A percentile compares a stretch with the other conserved stretches of the same genome.
These are phyloP conservation scores for Platycheirus albimanus DNA, from an alignment of 2,888 invertebrate genomes.

Conservation along the genomic window DNA sequence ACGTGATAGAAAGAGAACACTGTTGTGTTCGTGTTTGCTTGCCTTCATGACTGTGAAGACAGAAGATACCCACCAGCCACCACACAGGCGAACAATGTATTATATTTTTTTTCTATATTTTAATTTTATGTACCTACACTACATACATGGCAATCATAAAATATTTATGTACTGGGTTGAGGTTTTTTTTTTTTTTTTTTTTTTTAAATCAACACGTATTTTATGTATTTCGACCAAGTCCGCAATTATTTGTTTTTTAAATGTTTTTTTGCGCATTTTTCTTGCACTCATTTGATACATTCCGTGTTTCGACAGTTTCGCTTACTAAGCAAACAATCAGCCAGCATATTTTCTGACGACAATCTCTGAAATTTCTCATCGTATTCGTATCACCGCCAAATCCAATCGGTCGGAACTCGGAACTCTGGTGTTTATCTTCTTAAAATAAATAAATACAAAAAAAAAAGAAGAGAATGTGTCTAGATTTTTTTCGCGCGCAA, in stretches of 20 bases:
- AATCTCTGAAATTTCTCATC: background rate
- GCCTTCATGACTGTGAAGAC: slow-evolving; percentile 41
- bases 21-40: slow-evolving; percentile 34
- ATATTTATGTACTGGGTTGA: slow-evolving; percentile 33
- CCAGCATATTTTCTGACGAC: background rate
- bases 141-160: slow-evolving; percentile 52
- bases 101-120: slow-evolving; percentile 44
- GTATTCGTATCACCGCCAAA: background rate
- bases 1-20: slow-evolving; percentile 62
- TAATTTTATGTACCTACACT: slow-evolving; percentile 48
- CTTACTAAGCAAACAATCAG: background rate
- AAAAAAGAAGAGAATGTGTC: background rate
- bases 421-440: slow-evolving; percentile 21
- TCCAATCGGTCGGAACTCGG: background rate
- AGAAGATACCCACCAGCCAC: slow-evolving; percentile 68
- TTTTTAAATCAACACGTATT: slow-evolving; percentile 22
- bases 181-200: slow-evolving; percentile 24
- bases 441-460: slow-evolving; percentile 34
- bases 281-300: slow-evolving; percentile 41
- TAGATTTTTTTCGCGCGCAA: slow-evolving; percentile 62
- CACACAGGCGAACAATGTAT: slow-evolving; percentile 39
- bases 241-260: slow-evolving; percentile 21
- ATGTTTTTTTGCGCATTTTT: no score
- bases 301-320: slow-evolving; percentile 13
- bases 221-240: background rate